phyloP scores from a whole-genome alignment of 2,888 invertebrate species.

The Cyclophora albipunctata region DNA sequence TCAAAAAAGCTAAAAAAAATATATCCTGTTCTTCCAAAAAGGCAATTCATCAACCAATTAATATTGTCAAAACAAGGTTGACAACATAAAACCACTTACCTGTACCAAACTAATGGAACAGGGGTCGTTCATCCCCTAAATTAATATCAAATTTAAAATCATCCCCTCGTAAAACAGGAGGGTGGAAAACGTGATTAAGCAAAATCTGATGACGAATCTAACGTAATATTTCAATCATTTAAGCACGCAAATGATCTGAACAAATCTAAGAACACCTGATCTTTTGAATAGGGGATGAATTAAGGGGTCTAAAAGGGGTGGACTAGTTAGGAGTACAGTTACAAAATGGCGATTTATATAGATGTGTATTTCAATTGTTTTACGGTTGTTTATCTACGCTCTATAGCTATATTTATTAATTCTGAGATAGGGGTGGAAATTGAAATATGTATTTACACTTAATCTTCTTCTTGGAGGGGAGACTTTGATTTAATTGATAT shows the following conservation, averaged over 20 bases:
- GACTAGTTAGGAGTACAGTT: too few species aligned
- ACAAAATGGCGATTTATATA: too few species aligned
- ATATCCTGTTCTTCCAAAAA: too few species aligned
- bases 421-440: too few species aligned
- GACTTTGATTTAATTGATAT: too few species aligned
- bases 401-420: too few species aligned
- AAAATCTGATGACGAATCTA: slow-evolving; percentile 43
- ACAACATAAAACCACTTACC: slow-evolving; percentile 22
- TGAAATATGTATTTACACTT: too few species aligned
- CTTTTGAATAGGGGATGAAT: background rate
- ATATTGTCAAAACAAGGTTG: slow-evolving; percentile 16
- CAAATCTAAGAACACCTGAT: slow-evolving; percentile 8
- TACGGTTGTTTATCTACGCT: too few species aligned
- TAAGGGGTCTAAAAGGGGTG: too few species aligned
- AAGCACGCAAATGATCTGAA: slow-evolving; percentile 13
- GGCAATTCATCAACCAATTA: background rate
- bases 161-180: slow-evolving; percentile 28
- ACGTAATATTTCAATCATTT: slow-evolving; percentile 45
- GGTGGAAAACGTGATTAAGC: slow-evolving; percentile 34
- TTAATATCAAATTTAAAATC: slow-evolving; percentile 65
- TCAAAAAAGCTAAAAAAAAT: too few species aligned
- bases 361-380: too few species aligned
- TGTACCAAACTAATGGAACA: slow-evolving; percentile 23
- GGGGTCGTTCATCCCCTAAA: slow-evolving; percentile 54
- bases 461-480: too few species aligned